Evolutionary conservation across 2,888 invertebrate genomes (phyloP).

Genomic region (Cephus pygmeus): DNA sequence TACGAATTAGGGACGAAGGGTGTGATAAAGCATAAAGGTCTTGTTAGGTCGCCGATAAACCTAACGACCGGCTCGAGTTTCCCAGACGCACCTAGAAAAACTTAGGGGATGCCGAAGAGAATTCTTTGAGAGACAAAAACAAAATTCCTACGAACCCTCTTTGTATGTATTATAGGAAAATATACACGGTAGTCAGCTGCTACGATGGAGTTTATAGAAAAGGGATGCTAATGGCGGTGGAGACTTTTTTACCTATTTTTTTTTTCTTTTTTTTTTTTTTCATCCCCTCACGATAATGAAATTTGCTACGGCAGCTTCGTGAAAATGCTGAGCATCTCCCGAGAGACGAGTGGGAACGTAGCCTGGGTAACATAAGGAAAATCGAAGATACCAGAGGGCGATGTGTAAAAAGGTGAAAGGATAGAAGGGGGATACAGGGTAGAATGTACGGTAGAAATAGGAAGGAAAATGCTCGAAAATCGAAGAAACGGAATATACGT

Average conservation of each 20-base stretch:
- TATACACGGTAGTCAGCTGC: background rate
- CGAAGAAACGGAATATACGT: background rate
- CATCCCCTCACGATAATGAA: background rate
- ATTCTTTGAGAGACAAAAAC: background rate
- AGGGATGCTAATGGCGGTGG: background rate
- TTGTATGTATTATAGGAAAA: background rate
- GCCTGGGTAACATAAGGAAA: background rate
- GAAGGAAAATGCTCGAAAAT: background rate
- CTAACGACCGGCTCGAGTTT: background rate
- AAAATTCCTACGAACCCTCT: background rate
- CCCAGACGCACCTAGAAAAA: background rate
- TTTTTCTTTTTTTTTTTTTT: too few relatives aligned
- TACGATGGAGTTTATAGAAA: background rate
- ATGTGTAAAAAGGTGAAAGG: background rate
- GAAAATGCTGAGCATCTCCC: background rate
- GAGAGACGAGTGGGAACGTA: background rate
- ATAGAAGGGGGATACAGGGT: background rate
- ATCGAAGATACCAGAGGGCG: background rate
- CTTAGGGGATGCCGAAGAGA: background rate
- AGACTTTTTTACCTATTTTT: background rate
- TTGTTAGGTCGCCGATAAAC: background rate
- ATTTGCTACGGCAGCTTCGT: background rate
- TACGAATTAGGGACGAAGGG: background rate
- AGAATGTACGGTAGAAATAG: background rate
- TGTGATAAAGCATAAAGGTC: background rate